Evolutionary conservation across 2,113 vertebrate genomes (phyloP), one percentile per base, ranked within the genome.

Genomic region (Colaptes auratus): DNA sequence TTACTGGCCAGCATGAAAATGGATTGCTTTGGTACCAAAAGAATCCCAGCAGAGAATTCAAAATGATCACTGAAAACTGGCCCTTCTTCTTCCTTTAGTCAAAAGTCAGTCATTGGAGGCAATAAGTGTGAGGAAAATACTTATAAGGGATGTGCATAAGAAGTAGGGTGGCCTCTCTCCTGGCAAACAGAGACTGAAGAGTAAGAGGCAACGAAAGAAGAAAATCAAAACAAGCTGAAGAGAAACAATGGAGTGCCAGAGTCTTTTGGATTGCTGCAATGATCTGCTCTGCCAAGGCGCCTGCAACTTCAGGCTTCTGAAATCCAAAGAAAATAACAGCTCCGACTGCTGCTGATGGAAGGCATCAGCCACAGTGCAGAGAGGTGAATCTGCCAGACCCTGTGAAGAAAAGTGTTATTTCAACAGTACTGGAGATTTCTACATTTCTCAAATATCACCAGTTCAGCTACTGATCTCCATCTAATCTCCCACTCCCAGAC

Each of bases 291-390:
- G 75, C 75, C 88, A 90, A 77, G 35, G 63, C 0, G 1, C 15
- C 56, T 90, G 48, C 15, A 82, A 76, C 7, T 84, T 82, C 8
- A 69, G 35, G 60, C 6, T 88, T 74, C 69, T 60, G 61, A 86
- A 92, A 83, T 67, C 64, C 72, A 79, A 82, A 86, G 56, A 81
- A 90, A 93, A 91, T 48, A 90, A 59, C 60, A 33, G 25, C 61
- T 86, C 25, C 76, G 9, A 56, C 15, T 2, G 28, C 60, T 91
- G 46, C 14, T 89, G 80, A 74, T 2, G 1, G 56, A 92, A 91
- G 16, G 14, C n/a, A 71, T 77, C 35, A 67, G 1, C 30, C 36
- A 39, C 8, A 21, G 69, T 64, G 74, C 81, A 59, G 52, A 82
- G 46, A 90, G 53, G 39, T 60, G 64, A 77, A 88, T 81, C 42